A percentile compares a stretch with the other conserved stretches of the same genome.
These are phyloP conservation scores for Trogon surrucura DNA, from an alignment of 2,113 vertebrate genomes.

Conservation along the genomic window DNA sequence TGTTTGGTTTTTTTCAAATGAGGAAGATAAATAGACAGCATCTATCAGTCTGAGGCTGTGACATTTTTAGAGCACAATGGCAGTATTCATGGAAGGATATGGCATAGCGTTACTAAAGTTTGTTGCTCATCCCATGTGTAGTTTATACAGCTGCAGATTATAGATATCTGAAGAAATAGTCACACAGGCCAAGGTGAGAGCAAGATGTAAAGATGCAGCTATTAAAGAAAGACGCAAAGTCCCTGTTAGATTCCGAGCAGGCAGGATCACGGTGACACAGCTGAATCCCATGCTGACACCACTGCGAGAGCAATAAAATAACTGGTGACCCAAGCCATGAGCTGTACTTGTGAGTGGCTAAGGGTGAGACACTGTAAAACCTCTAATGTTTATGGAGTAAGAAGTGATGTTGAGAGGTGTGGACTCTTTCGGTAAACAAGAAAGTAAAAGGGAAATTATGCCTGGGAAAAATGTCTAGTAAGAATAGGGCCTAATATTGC, in stretches of 20 bases:
- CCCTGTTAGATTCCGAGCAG: neutral
- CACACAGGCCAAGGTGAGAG: neutral
- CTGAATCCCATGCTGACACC: neutral
- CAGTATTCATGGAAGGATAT: slow-evolving; percentile 11
- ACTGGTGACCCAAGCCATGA: neutral
- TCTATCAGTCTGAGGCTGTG: neutral
- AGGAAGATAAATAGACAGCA: slow-evolving; percentile 26
- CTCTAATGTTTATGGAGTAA: neutral
- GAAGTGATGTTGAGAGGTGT: neutral
- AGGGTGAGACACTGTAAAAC: neutral
- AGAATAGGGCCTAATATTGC: neutral
- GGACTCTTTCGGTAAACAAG: neutral
- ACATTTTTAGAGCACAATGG: neutral
- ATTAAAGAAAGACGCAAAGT: neutral
- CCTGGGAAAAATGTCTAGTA: neutral
- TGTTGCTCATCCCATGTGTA: neutral
- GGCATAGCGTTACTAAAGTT: neutral
- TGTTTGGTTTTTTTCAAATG: neutral
- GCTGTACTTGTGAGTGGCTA: neutral
- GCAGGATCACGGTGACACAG: neutral
- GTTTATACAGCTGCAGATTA: slow-evolving; percentile 39
- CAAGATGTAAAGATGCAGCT: neutral
- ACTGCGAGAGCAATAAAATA: neutral
- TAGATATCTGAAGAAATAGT: neutral
- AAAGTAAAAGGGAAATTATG: neutral